phyloP scores from a whole-genome alignment of 1,140 invertebrate species.

The Homalodisca vitripennis region DNA sequence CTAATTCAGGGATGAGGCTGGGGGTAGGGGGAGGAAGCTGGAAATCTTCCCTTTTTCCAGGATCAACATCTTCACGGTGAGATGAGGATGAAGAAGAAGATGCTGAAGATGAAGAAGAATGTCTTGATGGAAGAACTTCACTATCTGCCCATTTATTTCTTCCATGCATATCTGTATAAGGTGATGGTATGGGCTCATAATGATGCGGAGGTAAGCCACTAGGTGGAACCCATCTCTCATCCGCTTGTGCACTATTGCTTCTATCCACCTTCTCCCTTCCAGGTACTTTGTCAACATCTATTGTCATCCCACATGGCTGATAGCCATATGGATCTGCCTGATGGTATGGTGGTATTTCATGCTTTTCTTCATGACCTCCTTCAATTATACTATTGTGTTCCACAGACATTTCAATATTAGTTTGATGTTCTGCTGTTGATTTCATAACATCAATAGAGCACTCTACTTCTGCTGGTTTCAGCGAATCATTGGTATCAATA shows the following conservation, averaged over 20 bases:
- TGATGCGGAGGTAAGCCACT: constrained; percentile 51
- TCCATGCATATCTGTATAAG: constrained; percentile 60
- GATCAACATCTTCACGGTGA: constrained; percentile 36
- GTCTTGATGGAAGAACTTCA: constrained; percentile 59
- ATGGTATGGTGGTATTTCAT: constrained; percentile 31
- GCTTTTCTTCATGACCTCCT: constrained; percentile 22
- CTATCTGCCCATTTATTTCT: constrained; percentile 71
- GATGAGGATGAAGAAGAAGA: constrained; percentile 59
- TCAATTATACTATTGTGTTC: constrained; percentile 25
- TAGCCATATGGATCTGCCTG: constrained; percentile 35
- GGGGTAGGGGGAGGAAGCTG: constrained; percentile 57
- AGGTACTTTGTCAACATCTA: constrained; percentile 41
- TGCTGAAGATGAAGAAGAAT: constrained; percentile 42
- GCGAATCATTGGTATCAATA: constrained; percentile 29
- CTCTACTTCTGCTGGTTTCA: constrained; percentile 35
- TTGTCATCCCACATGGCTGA: constrained; percentile 33
- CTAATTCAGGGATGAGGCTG: constrained; percentile 47
- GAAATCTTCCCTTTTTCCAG: constrained; percentile 50
- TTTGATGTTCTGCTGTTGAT: constrained; percentile 31
- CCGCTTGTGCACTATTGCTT: constrained; percentile 53
- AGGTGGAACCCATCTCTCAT: constrained; percentile 65
- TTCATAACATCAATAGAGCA: constrained; percentile 32
- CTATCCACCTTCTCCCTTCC: constrained; percentile 49
- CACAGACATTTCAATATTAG: neutral
- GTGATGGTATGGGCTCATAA: constrained; percentile 55